These are phyloP conservation scores for Halotydeus destructor DNA, from an alignment of 1,140 invertebrate genomes.

Conservation along the genomic window DNA sequence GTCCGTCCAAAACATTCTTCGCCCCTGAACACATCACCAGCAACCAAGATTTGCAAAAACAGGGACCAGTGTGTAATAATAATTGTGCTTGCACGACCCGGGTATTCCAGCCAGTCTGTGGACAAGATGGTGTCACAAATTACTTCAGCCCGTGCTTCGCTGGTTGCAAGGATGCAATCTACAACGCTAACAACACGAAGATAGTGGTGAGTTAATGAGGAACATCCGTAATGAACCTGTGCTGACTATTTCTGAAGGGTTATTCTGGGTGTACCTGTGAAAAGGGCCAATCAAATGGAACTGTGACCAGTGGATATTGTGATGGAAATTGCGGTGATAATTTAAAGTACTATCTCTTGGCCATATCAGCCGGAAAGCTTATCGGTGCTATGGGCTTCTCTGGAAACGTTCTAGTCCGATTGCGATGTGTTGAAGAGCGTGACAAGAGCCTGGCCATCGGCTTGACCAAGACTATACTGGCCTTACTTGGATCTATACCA, in stretches of 20 bases:
- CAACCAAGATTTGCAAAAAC: not conserved
- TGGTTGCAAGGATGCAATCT: conserved; percentile 44
- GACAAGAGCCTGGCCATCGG: conserved; percentile 19
- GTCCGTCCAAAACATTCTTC: conserved; percentile 22
- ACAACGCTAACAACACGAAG: too few relatives aligned
- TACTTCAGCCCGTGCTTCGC: conserved; percentile 75
- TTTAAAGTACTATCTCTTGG: not conserved
- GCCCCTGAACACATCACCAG: not conserved
- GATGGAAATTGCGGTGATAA: not conserved
- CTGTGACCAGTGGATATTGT: conserved; percentile 4
- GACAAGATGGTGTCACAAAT: conserved; percentile 39
- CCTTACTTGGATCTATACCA: conserved; percentile 23
- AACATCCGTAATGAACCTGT: too few relatives aligned
- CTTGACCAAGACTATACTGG: conserved; percentile 17
- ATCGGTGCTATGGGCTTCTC: conserved; percentile 1
- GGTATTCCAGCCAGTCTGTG: conserved; percentile 42
- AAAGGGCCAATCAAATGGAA: not conserved
- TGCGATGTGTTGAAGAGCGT: conserved; percentile 16
- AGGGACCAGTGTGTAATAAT: conserved; percentile 19
- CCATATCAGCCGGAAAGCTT: not conserved
- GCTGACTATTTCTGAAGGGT: not conserved
- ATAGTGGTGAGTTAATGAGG: too few relatives aligned
- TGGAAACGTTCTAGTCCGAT: not conserved
- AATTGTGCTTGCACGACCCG: conserved; percentile 17
- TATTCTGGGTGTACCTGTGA: not conserved